A percentile compares a stretch with the other conserved stretches of the same genome.
Evolutionary conservation across 2,888 invertebrate genomes (phyloP).

Genomic region (Julus scanicus): DNA sequence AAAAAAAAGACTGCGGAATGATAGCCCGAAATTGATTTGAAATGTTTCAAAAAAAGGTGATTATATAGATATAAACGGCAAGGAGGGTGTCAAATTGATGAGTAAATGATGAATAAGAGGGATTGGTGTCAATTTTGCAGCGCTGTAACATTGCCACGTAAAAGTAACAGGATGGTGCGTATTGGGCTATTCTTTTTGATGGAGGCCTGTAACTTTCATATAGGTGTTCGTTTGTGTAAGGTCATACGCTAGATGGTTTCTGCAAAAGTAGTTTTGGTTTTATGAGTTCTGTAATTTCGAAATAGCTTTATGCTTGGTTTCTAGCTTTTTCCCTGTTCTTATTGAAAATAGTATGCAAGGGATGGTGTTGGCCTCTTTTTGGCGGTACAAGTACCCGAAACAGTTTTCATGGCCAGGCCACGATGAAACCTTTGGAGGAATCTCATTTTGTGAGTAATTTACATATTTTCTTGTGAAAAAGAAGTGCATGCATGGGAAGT

Average conservation of each 20-base stretch:
- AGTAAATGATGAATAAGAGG: conserved; percentile 40
- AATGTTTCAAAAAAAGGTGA: conserved; percentile 44
- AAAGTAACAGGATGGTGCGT: conserved; percentile 1
- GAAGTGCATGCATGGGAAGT: background rate
- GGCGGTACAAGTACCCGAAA: background rate
- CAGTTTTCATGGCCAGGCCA: conserved; percentile 17
- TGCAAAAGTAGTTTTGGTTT: conserved; percentile 5
- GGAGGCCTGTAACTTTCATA: background rate
- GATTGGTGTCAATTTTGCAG: conserved; percentile 39
- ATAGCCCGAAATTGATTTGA: conserved; percentile 15
- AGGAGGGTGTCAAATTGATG: conserved; percentile 25
- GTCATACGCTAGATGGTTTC: background rate
- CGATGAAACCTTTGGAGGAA: background rate
- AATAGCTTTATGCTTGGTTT: background rate
- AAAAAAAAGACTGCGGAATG: background rate
- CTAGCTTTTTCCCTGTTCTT: background rate
- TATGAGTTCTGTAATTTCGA: background rate
- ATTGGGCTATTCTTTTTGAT: background rate
- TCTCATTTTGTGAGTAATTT: conserved; percentile 37
- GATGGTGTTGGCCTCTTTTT: background rate
- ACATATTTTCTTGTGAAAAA: background rate
- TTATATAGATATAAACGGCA: background rate
- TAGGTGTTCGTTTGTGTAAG: background rate
- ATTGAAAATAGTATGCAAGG: background rate
- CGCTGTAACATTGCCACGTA: background rate